Conservation (phyloP, 37 sponge, comb jelly and placozoan genomes). For the Hexactinellida sp. region DNA sequence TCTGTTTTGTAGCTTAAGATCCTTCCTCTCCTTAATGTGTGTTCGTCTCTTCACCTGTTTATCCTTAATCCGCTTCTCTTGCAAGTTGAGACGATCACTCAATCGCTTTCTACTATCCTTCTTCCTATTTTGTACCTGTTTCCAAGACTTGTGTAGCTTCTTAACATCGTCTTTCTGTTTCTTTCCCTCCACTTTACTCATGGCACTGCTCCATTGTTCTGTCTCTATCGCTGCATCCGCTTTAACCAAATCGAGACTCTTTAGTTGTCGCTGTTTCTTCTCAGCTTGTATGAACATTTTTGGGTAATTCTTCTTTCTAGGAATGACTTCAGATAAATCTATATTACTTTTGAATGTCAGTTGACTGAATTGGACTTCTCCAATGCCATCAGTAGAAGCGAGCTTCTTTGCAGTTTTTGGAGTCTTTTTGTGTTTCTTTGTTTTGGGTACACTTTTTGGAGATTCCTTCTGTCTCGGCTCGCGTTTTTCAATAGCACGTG, state of each 20-base stretch:
- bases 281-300: background rate
- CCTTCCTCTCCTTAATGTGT: background rate
- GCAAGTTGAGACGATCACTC: background rate
- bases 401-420: background rate
- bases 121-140: slow-evolving; percentile 3
- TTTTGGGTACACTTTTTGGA: background rate
- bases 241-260: background rate
- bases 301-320: background rate
- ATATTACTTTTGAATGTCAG: background rate
- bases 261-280: background rate
- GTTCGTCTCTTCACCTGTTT: background rate
- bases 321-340: background rate
- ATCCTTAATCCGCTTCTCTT: background rate
- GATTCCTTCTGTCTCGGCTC: background rate
- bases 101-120: background rate
- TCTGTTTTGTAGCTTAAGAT: background rate
- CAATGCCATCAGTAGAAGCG: background rate
- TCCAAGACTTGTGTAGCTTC: background rate
- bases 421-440: background rate
- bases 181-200: background rate
- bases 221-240: background rate
- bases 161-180: slow-evolving; percentile 6
- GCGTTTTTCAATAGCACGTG: background rate
- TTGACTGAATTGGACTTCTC: background rate
- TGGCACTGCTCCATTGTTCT: background rate